These are phyloP conservation scores for Alectura lathami DNA, from an alignment of 2,113 vertebrate species.

Conservation along the genomic window DNA sequence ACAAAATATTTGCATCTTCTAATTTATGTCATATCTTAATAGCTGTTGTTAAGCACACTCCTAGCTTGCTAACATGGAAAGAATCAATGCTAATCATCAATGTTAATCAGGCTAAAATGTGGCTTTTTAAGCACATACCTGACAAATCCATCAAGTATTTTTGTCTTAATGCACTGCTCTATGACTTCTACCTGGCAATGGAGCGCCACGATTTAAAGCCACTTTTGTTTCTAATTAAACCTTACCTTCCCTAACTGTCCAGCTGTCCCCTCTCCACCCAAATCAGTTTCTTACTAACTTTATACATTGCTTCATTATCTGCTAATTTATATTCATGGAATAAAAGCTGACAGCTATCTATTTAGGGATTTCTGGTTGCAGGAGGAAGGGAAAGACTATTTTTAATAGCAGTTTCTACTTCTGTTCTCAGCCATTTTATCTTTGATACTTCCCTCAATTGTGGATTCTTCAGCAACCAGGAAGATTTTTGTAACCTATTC, in stretches of 20 bases:
- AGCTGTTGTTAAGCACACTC: neutral
- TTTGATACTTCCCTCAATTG: neutral
- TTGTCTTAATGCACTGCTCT: neutral
- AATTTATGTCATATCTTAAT: neutral
- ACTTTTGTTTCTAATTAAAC: neutral
- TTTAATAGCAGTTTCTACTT: neutral
- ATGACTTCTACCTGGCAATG: neutral
- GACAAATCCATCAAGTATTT: neutral
- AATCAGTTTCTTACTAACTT: constrained; percentile 26
- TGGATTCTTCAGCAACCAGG: neutral
- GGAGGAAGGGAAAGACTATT: neutral
- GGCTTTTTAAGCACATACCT: neutral
- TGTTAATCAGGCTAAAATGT: neutral
- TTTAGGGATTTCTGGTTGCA: constrained; percentile 20
- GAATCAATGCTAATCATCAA: neutral
- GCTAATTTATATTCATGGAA: constrained; percentile 53
- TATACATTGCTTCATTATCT: constrained; percentile 40
- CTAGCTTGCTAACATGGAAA: neutral
- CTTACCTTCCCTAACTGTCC: neutral
- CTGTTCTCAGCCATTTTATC: constrained; percentile 12
- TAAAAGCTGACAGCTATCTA: constrained; percentile 40
- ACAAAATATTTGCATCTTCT: neutral
- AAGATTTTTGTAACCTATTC: constrained; percentile 5
- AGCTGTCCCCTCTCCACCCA: neutral
- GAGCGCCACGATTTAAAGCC: neutral